Conservation (phyloP, 2,888 invertebrate species). For the Pseudanteris insignis region DNA sequence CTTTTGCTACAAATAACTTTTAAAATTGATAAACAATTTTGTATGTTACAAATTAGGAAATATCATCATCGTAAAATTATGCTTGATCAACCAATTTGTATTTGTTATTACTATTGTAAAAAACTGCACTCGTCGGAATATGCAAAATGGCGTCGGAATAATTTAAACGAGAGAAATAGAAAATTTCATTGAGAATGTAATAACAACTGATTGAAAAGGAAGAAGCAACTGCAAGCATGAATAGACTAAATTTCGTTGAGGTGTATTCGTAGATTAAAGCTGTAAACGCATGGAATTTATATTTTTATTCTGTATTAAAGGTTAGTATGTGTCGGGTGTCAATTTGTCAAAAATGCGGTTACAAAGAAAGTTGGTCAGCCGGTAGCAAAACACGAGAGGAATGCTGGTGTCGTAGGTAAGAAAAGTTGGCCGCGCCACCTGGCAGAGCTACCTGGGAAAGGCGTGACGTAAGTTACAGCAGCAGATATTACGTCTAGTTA, state of each 20-base stretch:
- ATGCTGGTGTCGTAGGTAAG: slow-evolving; percentile 10
- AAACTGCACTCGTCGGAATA: no score
- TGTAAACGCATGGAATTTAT: slow-evolving; percentile 4
- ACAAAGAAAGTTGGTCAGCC: slow-evolving; percentile 34
- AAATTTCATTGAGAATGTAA: neutral
- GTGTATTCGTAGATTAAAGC: no score
- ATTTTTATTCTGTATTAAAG: slow-evolving; percentile 10
- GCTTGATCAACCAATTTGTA: no score
- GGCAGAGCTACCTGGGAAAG: neutral
- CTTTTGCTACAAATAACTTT: no score
- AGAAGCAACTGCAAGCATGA: neutral
- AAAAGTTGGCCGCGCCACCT: slow-evolving; percentile 18
- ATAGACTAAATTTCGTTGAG: neutral
- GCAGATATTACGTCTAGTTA: neutral
- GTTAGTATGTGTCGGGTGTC: slow-evolving; percentile 16
- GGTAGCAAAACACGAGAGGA: slow-evolving; percentile 27
- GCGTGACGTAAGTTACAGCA: slow-evolving; percentile 1
- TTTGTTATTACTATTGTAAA: no score
- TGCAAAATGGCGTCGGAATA: no score
- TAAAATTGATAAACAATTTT: no score
- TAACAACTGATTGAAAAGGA: neutral
- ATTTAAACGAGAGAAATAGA: no score
- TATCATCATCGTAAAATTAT: neutral
- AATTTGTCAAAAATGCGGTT: slow-evolving; percentile 40
- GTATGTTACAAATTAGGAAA: no score